A percentile compares a stretch with the other conserved stretches of the same genome.
phyloP scores from a whole-genome alignment of 2,888 invertebrate species.

The Drosophila formosana region DNA sequence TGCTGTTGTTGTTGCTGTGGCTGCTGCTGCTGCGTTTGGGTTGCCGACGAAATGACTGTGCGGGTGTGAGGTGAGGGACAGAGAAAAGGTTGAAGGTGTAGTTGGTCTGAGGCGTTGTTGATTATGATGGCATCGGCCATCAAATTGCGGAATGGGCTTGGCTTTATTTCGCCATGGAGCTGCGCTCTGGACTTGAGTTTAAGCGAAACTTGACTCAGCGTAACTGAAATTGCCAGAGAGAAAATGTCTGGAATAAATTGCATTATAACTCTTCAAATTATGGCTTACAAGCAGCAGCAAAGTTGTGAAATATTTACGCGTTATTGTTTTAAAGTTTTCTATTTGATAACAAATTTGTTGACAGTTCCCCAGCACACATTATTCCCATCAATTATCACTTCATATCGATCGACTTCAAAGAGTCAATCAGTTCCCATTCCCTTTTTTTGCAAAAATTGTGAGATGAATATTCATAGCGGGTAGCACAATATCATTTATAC shows the following conservation, averaged over 20 bases:
- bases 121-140: conserved; percentile 79
- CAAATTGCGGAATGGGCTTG: conserved; percentile 49
- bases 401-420: too few relatives aligned
- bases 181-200: conserved; percentile 16
- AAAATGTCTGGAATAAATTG: conserved; percentile 46
- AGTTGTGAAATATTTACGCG: not conserved
- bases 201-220: conserved; percentile 27
- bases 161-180: conserved; percentile 28
- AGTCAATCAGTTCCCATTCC: conserved; percentile 1
- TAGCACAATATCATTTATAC: conserved; percentile 1
- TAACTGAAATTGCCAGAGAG: conserved; percentile 32
- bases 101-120: conserved; percentile 61
- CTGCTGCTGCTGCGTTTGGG: conserved; percentile 15
- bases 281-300: conserved; percentile 3
- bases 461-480: conserved; percentile 29
- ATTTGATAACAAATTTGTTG: not conserved
- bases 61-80: not conserved
- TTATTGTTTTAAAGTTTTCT: not conserved
- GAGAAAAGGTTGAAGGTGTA: not conserved
- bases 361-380: too few relatives aligned
- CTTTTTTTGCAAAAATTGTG: not conserved
- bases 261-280: conserved; percentile 32
- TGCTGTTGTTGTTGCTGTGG: conserved; percentile 33
- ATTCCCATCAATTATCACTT: too few relatives aligned
- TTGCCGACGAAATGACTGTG: conserved; percentile 13